Conservation (phyloP, 2,113 vertebrate species). For the Oncorhynchus keta region DNA sequence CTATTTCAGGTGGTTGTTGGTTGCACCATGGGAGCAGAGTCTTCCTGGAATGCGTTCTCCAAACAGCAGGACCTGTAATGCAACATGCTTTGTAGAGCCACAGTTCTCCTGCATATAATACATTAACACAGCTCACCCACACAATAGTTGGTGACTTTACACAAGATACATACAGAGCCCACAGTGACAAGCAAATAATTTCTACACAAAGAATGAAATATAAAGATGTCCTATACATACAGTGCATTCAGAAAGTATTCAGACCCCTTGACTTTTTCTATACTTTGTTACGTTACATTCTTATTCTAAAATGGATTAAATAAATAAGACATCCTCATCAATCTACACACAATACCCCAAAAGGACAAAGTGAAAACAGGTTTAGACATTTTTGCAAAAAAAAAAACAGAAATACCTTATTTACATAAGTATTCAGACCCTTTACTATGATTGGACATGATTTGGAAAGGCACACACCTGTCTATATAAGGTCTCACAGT, state of each 20-base stretch:
- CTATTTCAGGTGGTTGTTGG: constrained; percentile 14
- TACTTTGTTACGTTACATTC: too few species aligned
- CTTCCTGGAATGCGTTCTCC: background rate
- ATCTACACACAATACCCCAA: too few species aligned
- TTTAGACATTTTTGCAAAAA: too few species aligned
- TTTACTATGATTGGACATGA: too few species aligned
- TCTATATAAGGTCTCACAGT: too few species aligned
- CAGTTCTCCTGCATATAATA: background rate
- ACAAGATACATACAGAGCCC: background rate
- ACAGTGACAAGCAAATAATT: background rate
- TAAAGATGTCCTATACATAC: background rate
- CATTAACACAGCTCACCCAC: background rate
- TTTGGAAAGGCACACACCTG: too few species aligned
- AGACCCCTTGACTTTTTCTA: too few species aligned
- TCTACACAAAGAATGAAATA: background rate
- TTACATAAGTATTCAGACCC: too few species aligned
- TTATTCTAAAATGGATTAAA: too few species aligned
- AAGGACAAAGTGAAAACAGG: too few species aligned
- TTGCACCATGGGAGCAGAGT: background rate
- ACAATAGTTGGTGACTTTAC: background rate
- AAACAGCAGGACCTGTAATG: background rate
- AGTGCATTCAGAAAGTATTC: background rate
- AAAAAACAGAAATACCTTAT: too few species aligned
- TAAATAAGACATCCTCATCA: too few species aligned
- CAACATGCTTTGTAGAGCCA: background rate